Evolutionary conservation across 1,140 invertebrate species (phyloP), one percentile per base, ranked within the genome.

Genomic region (Hermatobates lingyangjiaoensis): DNA sequence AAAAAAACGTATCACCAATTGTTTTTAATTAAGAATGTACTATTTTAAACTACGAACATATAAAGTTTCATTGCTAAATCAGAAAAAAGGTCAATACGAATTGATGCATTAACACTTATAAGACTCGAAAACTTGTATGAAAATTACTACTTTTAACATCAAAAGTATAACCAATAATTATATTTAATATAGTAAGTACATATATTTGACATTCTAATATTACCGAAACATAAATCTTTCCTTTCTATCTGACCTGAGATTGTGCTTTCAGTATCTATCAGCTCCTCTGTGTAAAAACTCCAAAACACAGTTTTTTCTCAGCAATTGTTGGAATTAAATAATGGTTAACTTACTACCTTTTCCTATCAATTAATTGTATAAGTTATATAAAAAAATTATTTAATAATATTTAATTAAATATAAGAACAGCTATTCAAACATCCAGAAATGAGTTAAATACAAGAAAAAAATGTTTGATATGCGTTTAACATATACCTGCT

Each of bases 401-500:
- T 14, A 45, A 46, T 3, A 26, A 46, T 15, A 45, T 39, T 2
- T n/a, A 21, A 46, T 3, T 25, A 18, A 25, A 46, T 2, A 46
- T 27, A n/a, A 46, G 3, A 46, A n/a, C 26, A 24, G 26, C 15
- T 21, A 46, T 4, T 24, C n/a, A 45, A 20, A 4, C 15, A 27
- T 23, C 18, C 18, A 46, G 26, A n/a, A n/a, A 24, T 27, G n/a
- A 46, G 15, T n/a, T 5, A 15, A 25, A 3, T 24, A 1, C 5
- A 23, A 45, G 23, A 23, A 25, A 45, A 45, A 18, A 21, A 15
- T 3, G 15, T 45, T 5, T 45, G 14, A 4, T 21, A 25, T 7
- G n/a, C n/a, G n/a, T n/a, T n/a, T n/a, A 45, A 53, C 44, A 24
- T 40, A 49, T 51, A 58, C 56, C 54, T 60, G 59, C 49, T 59